phyloP scores from a whole-genome alignment of 2,797 vertebrate species.

The Tolypeutes matacus region DNA sequence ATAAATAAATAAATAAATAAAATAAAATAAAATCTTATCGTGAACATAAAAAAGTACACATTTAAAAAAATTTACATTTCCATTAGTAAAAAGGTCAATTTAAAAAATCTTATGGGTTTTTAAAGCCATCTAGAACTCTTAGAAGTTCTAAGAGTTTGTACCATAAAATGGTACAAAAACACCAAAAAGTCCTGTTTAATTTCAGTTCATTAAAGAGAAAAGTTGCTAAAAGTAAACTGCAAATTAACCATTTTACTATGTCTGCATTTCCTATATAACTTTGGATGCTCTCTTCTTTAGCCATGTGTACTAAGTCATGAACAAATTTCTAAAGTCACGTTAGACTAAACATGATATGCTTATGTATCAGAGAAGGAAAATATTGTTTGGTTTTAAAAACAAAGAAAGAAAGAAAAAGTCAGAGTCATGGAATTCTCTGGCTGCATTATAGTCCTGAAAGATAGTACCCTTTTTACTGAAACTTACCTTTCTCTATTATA shows the following conservation, averaged over 20 bases:
- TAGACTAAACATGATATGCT: slow-evolving; percentile 72
- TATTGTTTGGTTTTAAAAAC: slow-evolving; percentile 54
- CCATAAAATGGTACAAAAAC: neutral
- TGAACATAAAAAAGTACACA: neutral
- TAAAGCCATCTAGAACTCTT: neutral
- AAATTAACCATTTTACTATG: neutral
- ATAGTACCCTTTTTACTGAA: neutral
- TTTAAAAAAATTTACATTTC: neutral
- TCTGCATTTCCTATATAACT: slow-evolving; percentile 4
- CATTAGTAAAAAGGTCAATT: neutral
- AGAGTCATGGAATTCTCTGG: slow-evolving; percentile 32
- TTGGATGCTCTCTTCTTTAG: slow-evolving; percentile 14
- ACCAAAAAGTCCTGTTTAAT: neutral
- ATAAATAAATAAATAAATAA: too few relatives aligned
- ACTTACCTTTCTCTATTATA: neutral
- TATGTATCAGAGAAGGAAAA: slow-evolving; percentile 65
- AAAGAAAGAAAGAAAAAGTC: neutral
- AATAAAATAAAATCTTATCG: neutral
- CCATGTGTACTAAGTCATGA: slow-evolving; percentile 58
- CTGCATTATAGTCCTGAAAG: neutral
- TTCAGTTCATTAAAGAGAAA: slow-evolving; percentile 42
- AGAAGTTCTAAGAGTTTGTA: too few relatives aligned
- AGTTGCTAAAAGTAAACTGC: slow-evolving; percentile 50
- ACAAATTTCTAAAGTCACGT: slow-evolving; percentile 64
- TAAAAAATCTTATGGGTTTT: neutral